Evolutionary conservation across 2,888 invertebrate genomes (phyloP), one percentile per base, ranked within the genome.

Genomic region (Phrixothrix hirtus): DNA sequence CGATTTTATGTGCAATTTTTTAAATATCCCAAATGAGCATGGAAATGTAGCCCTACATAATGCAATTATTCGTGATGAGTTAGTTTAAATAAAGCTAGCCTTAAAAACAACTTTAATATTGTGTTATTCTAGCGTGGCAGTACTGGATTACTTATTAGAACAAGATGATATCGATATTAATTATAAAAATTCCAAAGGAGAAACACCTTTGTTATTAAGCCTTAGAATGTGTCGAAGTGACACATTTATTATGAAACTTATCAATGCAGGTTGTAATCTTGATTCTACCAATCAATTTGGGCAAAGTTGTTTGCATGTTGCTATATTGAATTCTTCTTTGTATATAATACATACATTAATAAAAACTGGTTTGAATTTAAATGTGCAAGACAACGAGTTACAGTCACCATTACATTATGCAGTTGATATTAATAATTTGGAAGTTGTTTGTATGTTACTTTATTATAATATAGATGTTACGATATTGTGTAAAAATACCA

Each of bases 351-450:
- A 43, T 3, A 13, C 10, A 7, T 13, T 43, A 17, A 43, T 43
- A 7, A 10, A 34, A 21, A n/a, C 11, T 2, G 44, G 35, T 4
- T 35, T 27, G n/a, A 14, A 44, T 25, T 16, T 44, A 4, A 44
- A 44, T 25, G 27, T 17, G 5, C 17, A 29, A 11, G 44, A 44
- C 21, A 7, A 34, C 2, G 16, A 36, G 5, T 9, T 4, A 7
- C 1, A 14, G 1, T 32, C 47, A 14, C 47, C 47, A 4, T 36
- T 47, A 15, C 39, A 47, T 39, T 32, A 26, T 15, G 47, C 47
- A 12, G 27, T 47, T 7, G 25, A 39, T 7, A 21, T 32, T n/a
- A 13, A 32, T 10, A 39, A 38, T 16, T 14, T 47, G 1, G 47
- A 39, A 39, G 26, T 10, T n/a, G 12, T 39, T 4, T 39, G 39